Base-by-base conservation (phyloP, 1,140 invertebrate species). In the Drosophila lowei region DNA sequence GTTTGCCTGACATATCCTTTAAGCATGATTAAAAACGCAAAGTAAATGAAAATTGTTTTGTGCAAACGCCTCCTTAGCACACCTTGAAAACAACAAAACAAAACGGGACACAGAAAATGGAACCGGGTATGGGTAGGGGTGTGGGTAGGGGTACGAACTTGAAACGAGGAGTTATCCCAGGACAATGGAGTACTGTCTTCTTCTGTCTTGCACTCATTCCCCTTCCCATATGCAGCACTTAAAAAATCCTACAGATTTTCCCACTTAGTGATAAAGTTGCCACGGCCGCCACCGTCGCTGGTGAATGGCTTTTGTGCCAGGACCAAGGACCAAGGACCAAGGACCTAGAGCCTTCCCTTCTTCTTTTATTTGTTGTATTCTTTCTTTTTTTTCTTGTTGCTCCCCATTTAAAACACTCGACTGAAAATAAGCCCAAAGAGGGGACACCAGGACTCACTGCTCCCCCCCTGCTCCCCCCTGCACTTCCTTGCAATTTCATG, bases 171-270 rank as follows among this genome's bases (percentile, higher is more conserved):
- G 58, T 57, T 70, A 30, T 53, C 42, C 13, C 43, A 81, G 80
- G 70, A 85, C 80, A 85, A 86, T 81, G 52, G 76, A 54, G 75
- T 52, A 55, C 25, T 16, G 42, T 42, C 67, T 43, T 59, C 46
- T 44, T 11, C n/a, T n/a, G n/a, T n/a, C n/a, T n/a, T n/a, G n/a
- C n/a, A n/a, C n/a, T n/a, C 15, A 21, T 59, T 34, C 43, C 68
- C 52, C 44, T 25, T 25, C 49, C 52, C 47, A 38, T 59, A 64
- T 23, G 59, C 30, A 70, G 83, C 83, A 88, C 83, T 88, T 88
- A 83, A 85, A 86, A 88, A 88, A 86, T 76, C 76, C 83, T 79
- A 88, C 83, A 86, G 83, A 86, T 86, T 86, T 86, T 86, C 71
- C 78, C 83, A 86, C 83, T 86, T 88, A 79, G 74, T 70, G 83